Evolutionary conservation across 2,888 invertebrate species (phyloP), one percentile per base, ranked within the genome.

Genomic region (Serripes groenlandicus): DNA sequence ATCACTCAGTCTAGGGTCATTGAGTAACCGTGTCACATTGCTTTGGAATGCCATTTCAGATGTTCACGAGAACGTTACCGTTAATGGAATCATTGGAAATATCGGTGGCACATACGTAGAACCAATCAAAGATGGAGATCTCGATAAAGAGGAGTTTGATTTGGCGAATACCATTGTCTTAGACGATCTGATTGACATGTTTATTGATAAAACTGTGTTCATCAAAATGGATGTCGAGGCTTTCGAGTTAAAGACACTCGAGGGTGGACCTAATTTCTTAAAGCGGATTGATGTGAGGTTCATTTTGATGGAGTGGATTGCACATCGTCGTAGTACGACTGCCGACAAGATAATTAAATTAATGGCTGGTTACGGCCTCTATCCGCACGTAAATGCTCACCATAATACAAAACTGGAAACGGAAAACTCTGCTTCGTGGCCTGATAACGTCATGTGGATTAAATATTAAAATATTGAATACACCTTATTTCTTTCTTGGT

Each of bases 151-250:
- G 26, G 69, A 73, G 35, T 70, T 54, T 3, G 75, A 77, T 11
- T 52, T 64, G 28, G 88, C 88, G 15, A 77, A 81, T 60, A 85
- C 90, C 1, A 85, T 92, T 26, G 74, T 83, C 4, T 58, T 92
- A 56, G 89, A 91, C 75, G 91, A 92, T 75, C 77, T 92, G 11
- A 49, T 90, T 21, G 81, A 75, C 18, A 42, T 88, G 5, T 83
- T 90, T 30, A 72, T 70, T 11, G 71, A 83, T 3, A 81, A 77
- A 26, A 70, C 81, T 21, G 88, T 91, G 35, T 90, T 91, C 42
- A 83, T 92, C 15, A 92, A 92, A 73, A 89, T 92, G 80, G 92
- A 92, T 72, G 87, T 91, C n/a, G 92, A 92, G 74, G 90, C 90
- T 0, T 87, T 85, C 32, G 92, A 92, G 64, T 80, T 83, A 32